phyloP scores from a whole-genome alignment of 2,113 vertebrate genomes.

The Struthio camelus region DNA sequence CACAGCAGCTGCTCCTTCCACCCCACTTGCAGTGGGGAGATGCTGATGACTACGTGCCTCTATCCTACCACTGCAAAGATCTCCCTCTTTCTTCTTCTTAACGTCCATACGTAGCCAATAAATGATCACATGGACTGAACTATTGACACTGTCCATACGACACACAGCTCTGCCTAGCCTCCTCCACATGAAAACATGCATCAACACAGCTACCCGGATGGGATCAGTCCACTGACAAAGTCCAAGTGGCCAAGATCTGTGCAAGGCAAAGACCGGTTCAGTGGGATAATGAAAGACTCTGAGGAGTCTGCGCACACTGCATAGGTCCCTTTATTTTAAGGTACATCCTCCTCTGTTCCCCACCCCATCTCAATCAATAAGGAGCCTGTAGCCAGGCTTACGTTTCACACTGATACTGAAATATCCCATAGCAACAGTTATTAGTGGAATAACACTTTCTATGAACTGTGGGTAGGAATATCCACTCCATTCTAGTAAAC shows the following conservation, averaged over 20 bases:
- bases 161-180: fast-evolving
- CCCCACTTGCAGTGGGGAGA: neutral
- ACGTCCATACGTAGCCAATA: neutral
- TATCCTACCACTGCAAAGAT: neutral
- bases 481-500: neutral
- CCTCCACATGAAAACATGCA: fast-evolving
- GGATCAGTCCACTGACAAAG: neutral
- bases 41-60: neutral
- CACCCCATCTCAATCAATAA: neutral
- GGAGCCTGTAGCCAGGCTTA: neutral
- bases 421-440: neutral
- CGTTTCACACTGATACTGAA: neutral
- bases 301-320: neutral
- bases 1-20: neutral
- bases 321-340: neutral
- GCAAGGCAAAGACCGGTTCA: neutral
- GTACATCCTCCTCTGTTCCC: neutral
- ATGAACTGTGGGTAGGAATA: neutral
- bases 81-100: no score
- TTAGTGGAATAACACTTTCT: neutral
- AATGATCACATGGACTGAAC: neutral
- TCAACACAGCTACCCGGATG: neutral
- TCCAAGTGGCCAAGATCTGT: neutral
- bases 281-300: neutral
- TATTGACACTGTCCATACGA: fast-evolving